A percentile compares a stretch with the other conserved stretches of the same genome.
Conservation (phyloP, 2,888 invertebrate genomes). For the Lithophane leautieri region DNA sequence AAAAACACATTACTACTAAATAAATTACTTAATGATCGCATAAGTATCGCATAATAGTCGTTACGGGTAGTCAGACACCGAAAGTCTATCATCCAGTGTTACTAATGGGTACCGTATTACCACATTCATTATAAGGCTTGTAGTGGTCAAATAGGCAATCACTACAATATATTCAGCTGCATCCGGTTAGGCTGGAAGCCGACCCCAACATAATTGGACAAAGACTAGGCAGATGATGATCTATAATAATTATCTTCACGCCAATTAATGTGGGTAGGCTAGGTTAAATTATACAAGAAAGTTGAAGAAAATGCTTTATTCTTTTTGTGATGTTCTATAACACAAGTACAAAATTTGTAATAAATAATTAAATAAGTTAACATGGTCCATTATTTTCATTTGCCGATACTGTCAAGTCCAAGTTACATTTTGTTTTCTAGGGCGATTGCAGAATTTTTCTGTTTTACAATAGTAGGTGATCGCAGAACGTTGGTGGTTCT, state of each 20-base stretch:
- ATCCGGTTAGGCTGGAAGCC: not conserved
- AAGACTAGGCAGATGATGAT: not conserved
- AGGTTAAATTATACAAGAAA: conserved; percentile 19
- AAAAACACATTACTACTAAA: no score
- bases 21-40: not conserved
- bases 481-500: conserved; percentile 53
- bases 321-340: conserved; percentile 65
- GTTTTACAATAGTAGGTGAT: conserved; percentile 57
- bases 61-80: not conserved
- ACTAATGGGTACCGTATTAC: not conserved
- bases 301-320: conserved; percentile 64
- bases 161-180: not conserved
- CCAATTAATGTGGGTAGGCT: not conserved
- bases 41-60: no score
- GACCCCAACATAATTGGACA: no score
- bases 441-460: conserved; percentile 57
- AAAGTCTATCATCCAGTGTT: not conserved
- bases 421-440: conserved; percentile 58
- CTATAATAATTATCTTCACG: not conserved
- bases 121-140: not conserved
- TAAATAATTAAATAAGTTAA: conserved; percentile 46
- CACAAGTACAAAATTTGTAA: conserved; percentile 60
- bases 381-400: conserved; percentile 31
- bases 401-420: conserved; percentile 1
- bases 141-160: not conserved